Conservation (phyloP, 2,797 vertebrate species). For the Sebastes iracundus region DNA sequence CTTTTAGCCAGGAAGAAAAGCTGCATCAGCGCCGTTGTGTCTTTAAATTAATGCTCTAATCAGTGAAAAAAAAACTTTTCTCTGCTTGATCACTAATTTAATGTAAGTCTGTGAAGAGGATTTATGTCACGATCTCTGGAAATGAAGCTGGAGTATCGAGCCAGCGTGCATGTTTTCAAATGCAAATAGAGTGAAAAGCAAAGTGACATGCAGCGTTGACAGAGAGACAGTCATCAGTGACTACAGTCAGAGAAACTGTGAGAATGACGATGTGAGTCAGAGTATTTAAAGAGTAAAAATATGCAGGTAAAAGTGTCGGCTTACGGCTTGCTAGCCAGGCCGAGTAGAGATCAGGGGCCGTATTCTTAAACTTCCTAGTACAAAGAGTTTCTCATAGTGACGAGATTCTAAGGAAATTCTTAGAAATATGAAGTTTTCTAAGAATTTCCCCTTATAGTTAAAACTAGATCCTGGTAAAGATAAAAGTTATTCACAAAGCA, state of each 20-base stretch:
- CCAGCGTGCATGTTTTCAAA: conserved; percentile 23
- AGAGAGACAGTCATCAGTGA: neutral
- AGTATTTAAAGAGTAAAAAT: neutral
- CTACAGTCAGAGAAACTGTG: neutral
- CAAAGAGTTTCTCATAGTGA: no score
- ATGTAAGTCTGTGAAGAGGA: neutral
- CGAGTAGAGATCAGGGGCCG: no score
- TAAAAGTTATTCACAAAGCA: no score
- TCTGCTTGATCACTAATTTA: conserved; percentile 1
- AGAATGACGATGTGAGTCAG: neutral
- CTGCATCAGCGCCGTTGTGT: neutral
- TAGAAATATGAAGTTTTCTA: neutral
- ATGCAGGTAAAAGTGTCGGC: neutral
- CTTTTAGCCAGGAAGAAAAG: neutral
- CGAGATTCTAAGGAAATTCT: no score
- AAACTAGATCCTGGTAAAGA: no score
- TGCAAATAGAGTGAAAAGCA: conserved; percentile 3
- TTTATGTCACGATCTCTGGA: conserved; percentile 3
- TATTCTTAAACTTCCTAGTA: no score
- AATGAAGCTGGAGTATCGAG: neutral
- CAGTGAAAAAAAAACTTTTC: neutral
- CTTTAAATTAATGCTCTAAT: conserved; percentile 8
- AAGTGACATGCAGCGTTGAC: neutral
- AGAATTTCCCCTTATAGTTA: neutral
- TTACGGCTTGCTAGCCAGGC: no score